A percentile compares a stretch with the other conserved stretches of the same genome.
These are phyloP conservation scores for Patella depressa DNA, from an alignment of 2,888 invertebrate species.

Conservation along the genomic window DNA sequence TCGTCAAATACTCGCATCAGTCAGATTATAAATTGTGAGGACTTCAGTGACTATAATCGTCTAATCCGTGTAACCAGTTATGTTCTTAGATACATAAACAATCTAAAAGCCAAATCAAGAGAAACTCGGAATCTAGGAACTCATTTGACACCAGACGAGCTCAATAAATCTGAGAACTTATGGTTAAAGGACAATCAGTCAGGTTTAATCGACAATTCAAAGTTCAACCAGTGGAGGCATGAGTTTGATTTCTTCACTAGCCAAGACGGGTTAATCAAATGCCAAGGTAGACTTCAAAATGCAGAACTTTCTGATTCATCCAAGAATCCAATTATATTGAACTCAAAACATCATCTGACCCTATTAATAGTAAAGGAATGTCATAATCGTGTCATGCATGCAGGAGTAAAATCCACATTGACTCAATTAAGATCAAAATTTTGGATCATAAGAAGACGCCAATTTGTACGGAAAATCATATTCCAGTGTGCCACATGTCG, in stretches of 20 bases:
- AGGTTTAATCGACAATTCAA: neutral
- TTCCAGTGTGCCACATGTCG: neutral
- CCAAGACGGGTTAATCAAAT: neutral
- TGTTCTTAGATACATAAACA: neutral
- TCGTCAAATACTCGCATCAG: neutral
- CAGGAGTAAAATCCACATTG: neutral
- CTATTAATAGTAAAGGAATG: neutral
- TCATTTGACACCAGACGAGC: neutral
- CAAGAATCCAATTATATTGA: neutral
- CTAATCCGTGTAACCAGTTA: neutral
- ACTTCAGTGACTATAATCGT: neutral
- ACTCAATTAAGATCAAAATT: neutral
- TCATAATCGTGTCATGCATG: conserved; percentile 6
- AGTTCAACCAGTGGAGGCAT: neutral
- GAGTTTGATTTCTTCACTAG: neutral
- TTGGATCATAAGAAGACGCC: neutral
- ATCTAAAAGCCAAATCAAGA: neutral
- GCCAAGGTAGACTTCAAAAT: neutral
- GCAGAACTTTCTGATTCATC: neutral
- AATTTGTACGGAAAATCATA: neutral
- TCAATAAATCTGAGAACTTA: neutral
- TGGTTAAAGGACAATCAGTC: neutral
- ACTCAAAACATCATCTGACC: neutral
- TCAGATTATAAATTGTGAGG: neutral
- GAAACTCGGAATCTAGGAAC: neutral